Conservation (phyloP, 2,113 vertebrate genomes). For the Nicator chloris region DNA sequence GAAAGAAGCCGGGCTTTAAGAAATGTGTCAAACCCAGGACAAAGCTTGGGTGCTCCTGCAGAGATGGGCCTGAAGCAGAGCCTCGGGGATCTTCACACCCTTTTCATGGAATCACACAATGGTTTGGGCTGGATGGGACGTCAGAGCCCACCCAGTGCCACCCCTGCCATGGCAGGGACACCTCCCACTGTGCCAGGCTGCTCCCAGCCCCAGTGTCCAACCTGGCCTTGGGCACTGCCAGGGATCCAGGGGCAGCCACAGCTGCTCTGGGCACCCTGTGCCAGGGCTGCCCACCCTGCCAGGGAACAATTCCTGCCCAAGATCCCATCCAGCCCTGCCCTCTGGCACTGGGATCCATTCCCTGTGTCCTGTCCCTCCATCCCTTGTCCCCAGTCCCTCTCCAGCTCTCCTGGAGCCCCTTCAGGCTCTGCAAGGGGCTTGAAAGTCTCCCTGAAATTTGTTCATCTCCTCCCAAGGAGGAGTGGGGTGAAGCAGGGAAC, state of each 20-base stretch:
- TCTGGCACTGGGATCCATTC: fast-evolving
- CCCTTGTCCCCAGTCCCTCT: background rate
- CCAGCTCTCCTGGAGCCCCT: background rate
- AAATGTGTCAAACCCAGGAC: background rate
- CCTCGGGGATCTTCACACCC: background rate
- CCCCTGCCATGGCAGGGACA: background rate
- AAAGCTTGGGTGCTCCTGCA: background rate
- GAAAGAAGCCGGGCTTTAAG: background rate
- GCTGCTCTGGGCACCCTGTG: background rate
- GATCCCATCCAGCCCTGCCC: fast-evolving
- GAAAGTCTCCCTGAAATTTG: background rate
- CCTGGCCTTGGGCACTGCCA: background rate
- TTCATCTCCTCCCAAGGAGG: background rate
- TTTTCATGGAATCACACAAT: fast-evolving
- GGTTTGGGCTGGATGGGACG: background rate
- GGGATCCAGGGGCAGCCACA: background rate
- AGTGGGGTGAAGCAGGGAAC: background rate
- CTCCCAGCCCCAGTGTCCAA: background rate
- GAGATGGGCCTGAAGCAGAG: background rate
- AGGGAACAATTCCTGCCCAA: background rate
- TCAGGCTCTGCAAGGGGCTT: fast-evolving
- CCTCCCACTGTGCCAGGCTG: background rate
- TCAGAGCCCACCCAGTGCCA: fast-evolving
- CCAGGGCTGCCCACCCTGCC: background rate
- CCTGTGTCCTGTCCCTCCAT: background rate